phyloP scores from a whole-genome alignment of 2,113 vertebrate species.

The Ciconia maguari region DNA sequence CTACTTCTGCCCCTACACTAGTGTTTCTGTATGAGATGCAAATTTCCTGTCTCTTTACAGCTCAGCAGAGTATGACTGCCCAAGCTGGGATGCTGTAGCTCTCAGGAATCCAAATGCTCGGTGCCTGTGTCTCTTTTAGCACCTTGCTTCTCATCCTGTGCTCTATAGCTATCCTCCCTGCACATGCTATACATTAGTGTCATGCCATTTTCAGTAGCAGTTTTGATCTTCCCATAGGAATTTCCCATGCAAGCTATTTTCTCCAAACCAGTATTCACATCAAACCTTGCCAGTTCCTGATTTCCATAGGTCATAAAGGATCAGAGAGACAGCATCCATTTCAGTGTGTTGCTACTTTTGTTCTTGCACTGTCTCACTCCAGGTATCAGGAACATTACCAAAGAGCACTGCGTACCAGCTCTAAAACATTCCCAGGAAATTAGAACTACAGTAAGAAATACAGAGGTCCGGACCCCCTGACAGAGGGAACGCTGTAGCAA shows the following conservation, averaged over 20 bases:
- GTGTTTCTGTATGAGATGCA: background rate
- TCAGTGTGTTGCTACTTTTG: background rate
- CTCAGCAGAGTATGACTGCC: background rate
- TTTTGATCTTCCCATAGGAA: background rate
- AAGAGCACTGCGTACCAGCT: background rate
- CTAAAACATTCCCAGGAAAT: background rate
- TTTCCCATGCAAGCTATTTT: background rate
- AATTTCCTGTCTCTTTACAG: background rate
- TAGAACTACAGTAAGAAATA: background rate
- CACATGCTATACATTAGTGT: background rate
- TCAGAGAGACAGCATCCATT: background rate
- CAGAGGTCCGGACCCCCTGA: background rate
- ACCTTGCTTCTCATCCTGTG: background rate
- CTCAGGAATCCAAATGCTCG: background rate
- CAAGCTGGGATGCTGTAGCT: background rate
- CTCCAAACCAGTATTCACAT: background rate
- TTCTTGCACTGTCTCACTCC: background rate
- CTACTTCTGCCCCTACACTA: background rate
- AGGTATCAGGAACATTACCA: background rate
- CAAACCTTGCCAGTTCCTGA: background rate
- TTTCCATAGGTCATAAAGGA: background rate
- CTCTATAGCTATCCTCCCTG: background rate
- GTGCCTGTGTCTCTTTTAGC: background rate
- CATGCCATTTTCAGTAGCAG: background rate
- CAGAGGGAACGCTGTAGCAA: background rate